Percentiles rank a stretch among this genome's conserved stretches.
These are phyloP conservation scores for Pluvianellus socialis DNA, from an alignment of 2,113 vertebrate species.

Conservation along the genomic window DNA sequence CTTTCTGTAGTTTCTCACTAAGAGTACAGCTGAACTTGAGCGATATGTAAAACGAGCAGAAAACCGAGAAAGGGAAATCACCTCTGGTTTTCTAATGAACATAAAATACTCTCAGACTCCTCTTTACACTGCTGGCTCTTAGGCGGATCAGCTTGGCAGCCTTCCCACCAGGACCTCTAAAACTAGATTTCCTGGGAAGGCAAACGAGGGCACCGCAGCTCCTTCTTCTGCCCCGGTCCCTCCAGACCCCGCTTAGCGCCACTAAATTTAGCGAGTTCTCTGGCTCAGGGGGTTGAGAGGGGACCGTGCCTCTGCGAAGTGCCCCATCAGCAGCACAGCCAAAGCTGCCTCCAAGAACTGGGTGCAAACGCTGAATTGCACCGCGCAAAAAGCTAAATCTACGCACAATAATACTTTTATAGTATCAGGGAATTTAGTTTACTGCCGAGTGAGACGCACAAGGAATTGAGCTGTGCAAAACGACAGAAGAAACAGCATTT, in stretches of 20 bases:
- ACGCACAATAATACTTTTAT: accelerated
- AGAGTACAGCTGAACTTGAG: background rate
- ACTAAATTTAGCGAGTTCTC: background rate
- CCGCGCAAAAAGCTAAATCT: background rate
- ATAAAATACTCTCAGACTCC: background rate
- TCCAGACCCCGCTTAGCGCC: background rate
- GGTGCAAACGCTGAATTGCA: background rate
- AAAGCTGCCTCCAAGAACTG: background rate
- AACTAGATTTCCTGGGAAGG: background rate
- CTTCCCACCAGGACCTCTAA: background rate
- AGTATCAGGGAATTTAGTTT: background rate
- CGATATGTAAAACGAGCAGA: background rate
- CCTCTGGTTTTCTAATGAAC: background rate
- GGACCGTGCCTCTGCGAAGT: accelerated
- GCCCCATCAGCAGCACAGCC: background rate
- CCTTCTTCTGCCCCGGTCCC: accelerated
- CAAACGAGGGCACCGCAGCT: background rate
- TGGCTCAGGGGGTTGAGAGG: accelerated
- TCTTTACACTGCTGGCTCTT: background rate
- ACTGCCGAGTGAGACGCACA: accelerated
- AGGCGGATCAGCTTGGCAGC: background rate
- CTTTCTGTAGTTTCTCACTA: background rate
- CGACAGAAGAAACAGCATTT: background rate
- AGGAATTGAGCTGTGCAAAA: background rate
- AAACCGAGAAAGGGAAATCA: background rate